Conservation (phyloP, 2,113 vertebrate species). For the Chloropsis hardwickii region DNA sequence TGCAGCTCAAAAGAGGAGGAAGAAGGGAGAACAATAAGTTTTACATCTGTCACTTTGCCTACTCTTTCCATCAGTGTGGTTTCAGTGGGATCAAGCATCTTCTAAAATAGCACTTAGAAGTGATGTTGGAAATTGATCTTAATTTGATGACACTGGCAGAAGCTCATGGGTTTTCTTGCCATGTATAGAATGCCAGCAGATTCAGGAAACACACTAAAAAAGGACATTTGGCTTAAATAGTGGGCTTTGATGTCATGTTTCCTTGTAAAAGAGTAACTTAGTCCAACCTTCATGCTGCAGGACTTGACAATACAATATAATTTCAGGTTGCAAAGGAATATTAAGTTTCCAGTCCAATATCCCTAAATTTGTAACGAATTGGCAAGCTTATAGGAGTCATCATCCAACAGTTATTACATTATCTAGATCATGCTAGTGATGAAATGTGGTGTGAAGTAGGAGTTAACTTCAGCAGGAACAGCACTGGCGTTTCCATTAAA, state of each 20-base stretch:
- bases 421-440: neutral
- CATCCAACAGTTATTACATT: neutral
- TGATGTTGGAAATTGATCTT: neutral
- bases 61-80: neutral
- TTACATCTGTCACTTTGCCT: conserved; percentile 47
- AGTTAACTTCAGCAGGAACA: neutral
- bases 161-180: neutral
- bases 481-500: neutral
- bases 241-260: neutral
- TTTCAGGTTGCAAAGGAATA: neutral
- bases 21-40: conserved; percentile 36
- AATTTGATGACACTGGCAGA: neutral
- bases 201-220: neutral
- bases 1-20: conserved; percentile 30
- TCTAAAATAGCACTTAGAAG: conserved; percentile 11
- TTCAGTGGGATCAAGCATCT: conserved; percentile 15
- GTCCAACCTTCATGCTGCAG: neutral
- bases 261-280: neutral
- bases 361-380: neutral
- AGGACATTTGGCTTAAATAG: neutral
- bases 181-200: neutral
- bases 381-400: neutral
- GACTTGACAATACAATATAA: neutral
- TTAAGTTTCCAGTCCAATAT: neutral
- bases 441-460: neutral